Percentiles rank a stretch among this genome's conserved stretches.
These are phyloP conservation scores for Agrotis ipsilon DNA, from an alignment of 2,888 invertebrate species.

Conservation along the genomic window DNA sequence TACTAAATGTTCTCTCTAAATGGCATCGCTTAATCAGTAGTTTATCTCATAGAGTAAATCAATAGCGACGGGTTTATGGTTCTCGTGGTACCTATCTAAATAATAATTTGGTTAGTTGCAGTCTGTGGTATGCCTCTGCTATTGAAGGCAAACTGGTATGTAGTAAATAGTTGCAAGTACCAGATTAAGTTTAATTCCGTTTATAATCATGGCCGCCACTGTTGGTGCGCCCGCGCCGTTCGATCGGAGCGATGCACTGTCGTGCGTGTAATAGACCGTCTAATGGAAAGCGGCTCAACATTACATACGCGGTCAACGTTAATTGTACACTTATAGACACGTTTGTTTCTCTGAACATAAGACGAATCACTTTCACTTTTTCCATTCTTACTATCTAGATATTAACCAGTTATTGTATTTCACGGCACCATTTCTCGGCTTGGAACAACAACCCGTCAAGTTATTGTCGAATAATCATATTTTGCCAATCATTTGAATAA, in stretches of 20 bases:
- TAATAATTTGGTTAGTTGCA: conserved; percentile 49
- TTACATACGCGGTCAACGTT: conserved; percentile 61
- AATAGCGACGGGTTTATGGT: conserved; percentile 46
- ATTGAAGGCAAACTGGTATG: conserved; percentile 64
- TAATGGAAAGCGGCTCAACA: conserved; percentile 65
- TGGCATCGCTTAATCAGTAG: conserved; percentile 28
- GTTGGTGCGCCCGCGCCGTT: conserved; percentile 48
- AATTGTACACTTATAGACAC: conserved; percentile 61
- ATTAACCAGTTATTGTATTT: not conserved
- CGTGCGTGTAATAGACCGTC: conserved; percentile 63
- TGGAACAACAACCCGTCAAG: not conserved
- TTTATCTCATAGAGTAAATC: conserved; percentile 44
- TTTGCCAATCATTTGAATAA: no score
- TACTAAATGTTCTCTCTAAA: conserved; percentile 28
- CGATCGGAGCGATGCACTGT: conserved; percentile 52
- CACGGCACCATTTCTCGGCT: not conserved
- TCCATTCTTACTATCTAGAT: conserved; percentile 22
- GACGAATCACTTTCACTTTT: conserved; percentile 62
- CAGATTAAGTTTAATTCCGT: conserved; percentile 50
- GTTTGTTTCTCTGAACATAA: conserved; percentile 54
- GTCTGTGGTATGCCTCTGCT: conserved; percentile 44
- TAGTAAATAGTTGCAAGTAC: conserved; percentile 53
- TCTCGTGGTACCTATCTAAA: conserved; percentile 23
- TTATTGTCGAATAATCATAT: no score
- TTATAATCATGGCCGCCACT: conserved; percentile 51